Base-by-base conservation (phyloP, 1,140 invertebrate species). In the Tetraneura akinire region DNA sequence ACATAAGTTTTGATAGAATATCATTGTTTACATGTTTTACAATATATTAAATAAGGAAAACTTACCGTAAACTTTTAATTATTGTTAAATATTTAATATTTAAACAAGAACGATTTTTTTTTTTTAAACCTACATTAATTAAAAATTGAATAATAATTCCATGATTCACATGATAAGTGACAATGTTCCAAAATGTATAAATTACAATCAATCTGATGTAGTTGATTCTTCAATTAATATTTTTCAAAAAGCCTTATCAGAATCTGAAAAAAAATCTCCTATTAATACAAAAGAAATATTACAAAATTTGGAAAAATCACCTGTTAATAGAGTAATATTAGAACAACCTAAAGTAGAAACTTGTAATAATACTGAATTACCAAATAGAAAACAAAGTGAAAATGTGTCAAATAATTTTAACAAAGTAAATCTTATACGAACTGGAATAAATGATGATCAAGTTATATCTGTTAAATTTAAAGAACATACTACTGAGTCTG, bases 321-420 rank as follows among this genome's bases (percentile, higher is more conserved):
- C 4, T 51, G 3, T 18, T 5, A 18, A 71, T 29, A 29, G 49
- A 29, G 45, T 26, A 1, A 11, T 18, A 51, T 71, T 51, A 51
- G 23, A 51, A 51, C 23, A 71, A n/a, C 42, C 64, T 68, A 71
- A 71, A 71, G 47, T 21, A 3, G 21, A 42, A 1, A 14, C 37
- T 62, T 47, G 21, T 0, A 45, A 78, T 45, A 29, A 26, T 45
- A 29, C 14, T 47, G 8, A 9, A 21, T 6, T 21, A 60, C 4
- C n/a, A n/a, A 37, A 60, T 62, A 3, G 3, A 1, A 78, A 29
- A 10, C 53, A 78, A 78, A 60, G 23, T 29, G 29, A 42, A 62
- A 78, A 26, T 60, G 13, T 45, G 21, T 16, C 55, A 78, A 60
- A 78, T 78, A 78, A 78, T 62, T 62, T 29, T 60, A 55, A 57